Percentiles rank a stretch among this genome's conserved stretches.
phyloP scores from a whole-genome alignment of 2,113 vertebrate genomes.

The Todiramphus saurophagus region DNA sequence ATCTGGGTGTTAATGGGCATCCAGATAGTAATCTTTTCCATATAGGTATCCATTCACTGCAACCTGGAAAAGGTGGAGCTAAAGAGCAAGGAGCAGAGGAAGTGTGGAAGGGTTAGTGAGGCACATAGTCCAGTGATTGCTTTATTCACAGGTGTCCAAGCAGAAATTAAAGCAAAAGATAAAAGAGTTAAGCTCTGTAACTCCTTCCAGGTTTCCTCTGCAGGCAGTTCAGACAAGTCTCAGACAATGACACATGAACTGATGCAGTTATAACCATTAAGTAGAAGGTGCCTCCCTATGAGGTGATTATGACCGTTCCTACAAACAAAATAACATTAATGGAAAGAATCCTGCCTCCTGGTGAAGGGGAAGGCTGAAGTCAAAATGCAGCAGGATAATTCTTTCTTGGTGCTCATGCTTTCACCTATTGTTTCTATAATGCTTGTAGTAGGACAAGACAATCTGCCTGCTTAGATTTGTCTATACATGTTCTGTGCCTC shows the following conservation, averaged over 20 bases:
- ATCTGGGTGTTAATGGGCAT: background rate
- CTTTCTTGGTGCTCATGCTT: background rate
- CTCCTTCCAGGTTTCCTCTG: background rate
- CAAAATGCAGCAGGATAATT: background rate
- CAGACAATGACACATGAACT: background rate
- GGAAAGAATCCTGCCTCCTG: background rate
- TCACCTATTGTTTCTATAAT: background rate
- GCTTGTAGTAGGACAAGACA: background rate
- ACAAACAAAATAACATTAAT: background rate
- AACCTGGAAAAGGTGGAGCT: background rate
- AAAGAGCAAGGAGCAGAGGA: background rate
- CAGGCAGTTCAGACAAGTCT: background rate
- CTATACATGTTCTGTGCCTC: background rate
- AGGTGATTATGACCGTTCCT: background rate
- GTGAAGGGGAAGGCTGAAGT: background rate
- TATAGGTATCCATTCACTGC: background rate
- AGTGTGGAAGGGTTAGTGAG: background rate
- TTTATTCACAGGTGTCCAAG: background rate
- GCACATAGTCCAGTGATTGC: background rate
- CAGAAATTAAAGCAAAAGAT: background rate
- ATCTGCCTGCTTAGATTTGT: background rate
- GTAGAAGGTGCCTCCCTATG: background rate
- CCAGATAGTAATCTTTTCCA: background rate
- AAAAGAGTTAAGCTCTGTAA: background rate
- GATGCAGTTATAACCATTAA: background rate